These are phyloP conservation scores for Macroramphosus scolopax DNA, from an alignment of 2,797 vertebrate genomes.

Conservation along the genomic window DNA sequence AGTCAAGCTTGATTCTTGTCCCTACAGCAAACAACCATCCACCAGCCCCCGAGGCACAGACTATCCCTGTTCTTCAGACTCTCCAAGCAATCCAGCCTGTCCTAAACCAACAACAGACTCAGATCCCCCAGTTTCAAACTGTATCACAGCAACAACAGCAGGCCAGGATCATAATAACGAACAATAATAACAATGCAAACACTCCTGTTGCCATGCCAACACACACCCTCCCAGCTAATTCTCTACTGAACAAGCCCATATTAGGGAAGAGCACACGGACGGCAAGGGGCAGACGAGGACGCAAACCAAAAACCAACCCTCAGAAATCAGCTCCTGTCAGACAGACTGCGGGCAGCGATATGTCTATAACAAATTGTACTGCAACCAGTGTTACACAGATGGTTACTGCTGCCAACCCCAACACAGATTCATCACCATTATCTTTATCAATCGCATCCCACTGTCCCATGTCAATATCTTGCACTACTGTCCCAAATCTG, in stretches of 20 bases:
- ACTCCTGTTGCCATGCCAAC: conserved; percentile 46
- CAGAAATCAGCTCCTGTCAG: conserved; percentile 46
- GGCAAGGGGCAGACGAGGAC: conserved; percentile 73
- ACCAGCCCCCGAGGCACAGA: conserved; percentile 57
- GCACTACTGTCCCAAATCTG: conserved; percentile 21
- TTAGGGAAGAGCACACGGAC: conserved; percentile 76
- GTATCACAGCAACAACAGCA: conserved; percentile 79
- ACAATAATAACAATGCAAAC: conserved; percentile 67
- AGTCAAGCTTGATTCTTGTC: conserved; percentile 80
- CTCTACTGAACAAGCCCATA: conserved; percentile 73
- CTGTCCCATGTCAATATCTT: conserved; percentile 24
- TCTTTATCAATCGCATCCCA: conserved; percentile 21
- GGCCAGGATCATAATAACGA: conserved; percentile 83
- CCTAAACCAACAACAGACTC: conserved; percentile 73
- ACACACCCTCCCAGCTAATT: conserved; percentile 46
- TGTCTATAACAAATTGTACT: conserved; percentile 26
- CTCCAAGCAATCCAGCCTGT: conserved; percentile 81
- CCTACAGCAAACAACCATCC: conserved; percentile 68
- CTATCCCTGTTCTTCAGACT: conserved; percentile 78
- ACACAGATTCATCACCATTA: conserved; percentile 18
- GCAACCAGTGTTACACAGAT: conserved; percentile 8
- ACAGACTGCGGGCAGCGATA: conserved; percentile 32
- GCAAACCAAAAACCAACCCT: conserved; percentile 71
- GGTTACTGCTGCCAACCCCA: conserved; percentile 17
- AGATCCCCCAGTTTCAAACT: conserved; percentile 73